Evolutionary conservation across 2,888 invertebrate genomes (phyloP).

Genomic region (Margaritifera margaritifera): DNA sequence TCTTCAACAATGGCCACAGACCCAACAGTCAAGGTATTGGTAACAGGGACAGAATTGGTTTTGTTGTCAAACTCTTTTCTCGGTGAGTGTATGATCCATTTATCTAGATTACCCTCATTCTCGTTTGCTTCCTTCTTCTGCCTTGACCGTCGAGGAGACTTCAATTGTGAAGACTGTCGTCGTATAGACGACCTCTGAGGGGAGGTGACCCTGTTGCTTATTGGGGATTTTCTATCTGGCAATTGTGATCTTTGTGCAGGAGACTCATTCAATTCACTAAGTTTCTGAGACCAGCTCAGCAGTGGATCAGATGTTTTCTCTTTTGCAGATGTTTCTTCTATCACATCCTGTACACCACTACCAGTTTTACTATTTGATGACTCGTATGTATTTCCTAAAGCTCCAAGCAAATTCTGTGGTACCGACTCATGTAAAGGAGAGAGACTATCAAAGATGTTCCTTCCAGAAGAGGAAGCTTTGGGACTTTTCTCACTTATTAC

Average conservation of each 20-base stretch:
- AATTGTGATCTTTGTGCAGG: constrained; percentile 22
- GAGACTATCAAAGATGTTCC: no score
- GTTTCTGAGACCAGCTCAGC: constrained; percentile 32
- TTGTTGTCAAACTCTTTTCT: constrained; percentile 7
- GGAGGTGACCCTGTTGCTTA: constrained; percentile 8
- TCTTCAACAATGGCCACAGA: constrained; percentile 57
- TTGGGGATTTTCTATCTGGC: constrained; percentile 17
- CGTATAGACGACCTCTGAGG: no score
- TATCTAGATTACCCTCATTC: constrained; percentile 38
- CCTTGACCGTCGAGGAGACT: constrained; percentile 30
- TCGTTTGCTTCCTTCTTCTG: constrained; percentile 24
- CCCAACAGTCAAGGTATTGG: constrained; percentile 18
- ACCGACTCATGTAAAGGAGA: constrained; percentile 12
- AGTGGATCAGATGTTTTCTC: constrained; percentile 23
- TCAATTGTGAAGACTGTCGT: constrained; percentile 14
- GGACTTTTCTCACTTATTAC: no score
- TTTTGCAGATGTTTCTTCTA: constrained; percentile 1
- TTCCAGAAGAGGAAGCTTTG: no score
- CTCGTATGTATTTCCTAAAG: constrained; percentile 11
- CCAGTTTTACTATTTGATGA: constrained; percentile 16
- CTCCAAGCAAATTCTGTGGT: constrained; percentile 34
- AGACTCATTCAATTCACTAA: constrained; percentile 27
- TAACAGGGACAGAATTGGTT: constrained; percentile 6
- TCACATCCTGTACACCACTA: neutral
- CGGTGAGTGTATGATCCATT: constrained; percentile 50